Base-by-base conservation (phyloP, 1,140 invertebrate species). In the Paracyclopina nana region DNA sequence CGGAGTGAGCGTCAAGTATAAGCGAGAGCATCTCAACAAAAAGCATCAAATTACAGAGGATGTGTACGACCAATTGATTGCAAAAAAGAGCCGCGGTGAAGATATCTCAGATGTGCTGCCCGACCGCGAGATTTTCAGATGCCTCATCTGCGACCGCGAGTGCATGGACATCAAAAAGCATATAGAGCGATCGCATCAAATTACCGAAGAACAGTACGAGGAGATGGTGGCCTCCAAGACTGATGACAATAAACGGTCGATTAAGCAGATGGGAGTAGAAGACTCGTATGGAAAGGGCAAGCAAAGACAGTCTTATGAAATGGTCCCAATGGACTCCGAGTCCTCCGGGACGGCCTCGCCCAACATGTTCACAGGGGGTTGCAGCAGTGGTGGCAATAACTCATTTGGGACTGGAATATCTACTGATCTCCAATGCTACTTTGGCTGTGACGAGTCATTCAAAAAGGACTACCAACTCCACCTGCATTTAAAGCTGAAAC, bases 391-490 rank as follows among this genome's bases (percentile, higher is more conserved):
- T 20, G 16, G 6, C 14, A 25, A 29, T 48, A 22, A 42, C 40
- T 6, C 14, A 42, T 42, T n/a, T n/a, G 45, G 45, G 2, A 27
- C n/a, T 5, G 12, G 28, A 4, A 9, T 50, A 22, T 16, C 31
- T 42, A 25, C 42, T 11, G 20, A 44, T 44, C 26, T 52, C 11
- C 50, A 38, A 18, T 52, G 50, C 27, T 27, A 38, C 8, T 52
- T 50, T 40, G 34, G 34, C 25, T 52, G 50, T 16, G 31, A 52
- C 18, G 50, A 52, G 22, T 34, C 43, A 4, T 52, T 52, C 22
- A 45, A 26, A n/a, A 52, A 52, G 27, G 50, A 52, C 16, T 52
- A 52, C 28, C 50, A 52, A 22, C 50, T 52, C 27, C 43, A 46
- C 26, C 50, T 52, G 2, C 50, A 52, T 52, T 18, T 52, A 2